A percentile compares a stretch with the other conserved stretches of the same genome.
These are phyloP conservation scores for Psittacula derbiana DNA, from an alignment of 2,797 vertebrate species.

Conservation along the genomic window DNA sequence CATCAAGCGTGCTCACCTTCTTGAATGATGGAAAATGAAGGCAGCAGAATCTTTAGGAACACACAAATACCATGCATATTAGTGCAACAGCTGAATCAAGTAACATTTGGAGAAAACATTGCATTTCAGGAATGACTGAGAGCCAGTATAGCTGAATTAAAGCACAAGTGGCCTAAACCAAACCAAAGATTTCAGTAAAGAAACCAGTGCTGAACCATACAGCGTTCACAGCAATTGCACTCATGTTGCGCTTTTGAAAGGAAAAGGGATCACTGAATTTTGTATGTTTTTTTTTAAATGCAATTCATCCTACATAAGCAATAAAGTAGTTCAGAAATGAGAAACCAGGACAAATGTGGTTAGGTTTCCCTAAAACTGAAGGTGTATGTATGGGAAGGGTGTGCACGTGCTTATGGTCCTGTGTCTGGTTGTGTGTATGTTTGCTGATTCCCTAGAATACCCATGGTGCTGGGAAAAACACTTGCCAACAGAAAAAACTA, in stretches of 20 bases:
- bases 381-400: neutral
- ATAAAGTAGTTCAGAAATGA: neutral
- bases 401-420: neutral
- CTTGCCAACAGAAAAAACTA: slow-evolving; percentile 28
- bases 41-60: neutral
- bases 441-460: neutral
- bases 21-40: neutral
- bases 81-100: neutral
- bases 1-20: neutral
- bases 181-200: neutral
- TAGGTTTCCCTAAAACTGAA: neutral
- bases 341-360: neutral
- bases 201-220: neutral
- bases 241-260: neutral
- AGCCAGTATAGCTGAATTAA: neutral
- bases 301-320: neutral
- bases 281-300: neutral
- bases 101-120: neutral
- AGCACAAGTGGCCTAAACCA: neutral
- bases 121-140: neutral
- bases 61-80: fast-evolving
- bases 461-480: neutral
- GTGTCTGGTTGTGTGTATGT: neutral
- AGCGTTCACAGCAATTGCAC: neutral
- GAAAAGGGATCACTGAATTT: neutral